Conservation (phyloP, 2,797 vertebrate genomes). For the Poecilia picta region DNA sequence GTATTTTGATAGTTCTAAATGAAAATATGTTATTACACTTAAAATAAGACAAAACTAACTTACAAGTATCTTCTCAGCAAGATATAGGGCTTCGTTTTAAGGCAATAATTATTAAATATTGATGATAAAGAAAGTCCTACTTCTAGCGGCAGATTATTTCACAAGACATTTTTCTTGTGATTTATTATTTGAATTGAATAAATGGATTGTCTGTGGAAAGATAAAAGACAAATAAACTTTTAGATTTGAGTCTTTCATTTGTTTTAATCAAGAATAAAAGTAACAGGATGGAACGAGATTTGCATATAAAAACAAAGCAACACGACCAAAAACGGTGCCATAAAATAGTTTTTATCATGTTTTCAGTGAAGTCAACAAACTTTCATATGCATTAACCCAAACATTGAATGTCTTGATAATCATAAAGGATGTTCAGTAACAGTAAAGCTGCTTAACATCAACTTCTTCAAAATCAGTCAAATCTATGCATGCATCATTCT, state of each 20-base stretch:
- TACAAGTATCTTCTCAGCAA: too few relatives aligned
- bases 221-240: not conserved
- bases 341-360: not conserved
- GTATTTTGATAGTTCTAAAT: too few relatives aligned
- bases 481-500: not conserved
- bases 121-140: too few relatives aligned
- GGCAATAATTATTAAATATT: too few relatives aligned
- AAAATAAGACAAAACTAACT: too few relatives aligned
- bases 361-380: not conserved
- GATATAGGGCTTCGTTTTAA: too few relatives aligned
- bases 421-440: not conserved
- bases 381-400: not conserved
- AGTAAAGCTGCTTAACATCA: not conserved
- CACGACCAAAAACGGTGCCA: not conserved
- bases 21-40: too few relatives aligned
- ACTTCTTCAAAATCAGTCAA: not conserved
- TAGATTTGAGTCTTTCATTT: not conserved
- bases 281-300: not conserved
- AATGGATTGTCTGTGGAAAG: constrained; percentile 21
- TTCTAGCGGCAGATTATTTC: too few relatives aligned
- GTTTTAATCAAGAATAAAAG: not conserved
- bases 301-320: not conserved
- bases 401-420: not conserved
- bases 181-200: constrained; percentile 42
- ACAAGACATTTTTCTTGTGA: not conserved